Conservation (phyloP, 2,113 vertebrate genomes). For the Apteryx owenii region DNA sequence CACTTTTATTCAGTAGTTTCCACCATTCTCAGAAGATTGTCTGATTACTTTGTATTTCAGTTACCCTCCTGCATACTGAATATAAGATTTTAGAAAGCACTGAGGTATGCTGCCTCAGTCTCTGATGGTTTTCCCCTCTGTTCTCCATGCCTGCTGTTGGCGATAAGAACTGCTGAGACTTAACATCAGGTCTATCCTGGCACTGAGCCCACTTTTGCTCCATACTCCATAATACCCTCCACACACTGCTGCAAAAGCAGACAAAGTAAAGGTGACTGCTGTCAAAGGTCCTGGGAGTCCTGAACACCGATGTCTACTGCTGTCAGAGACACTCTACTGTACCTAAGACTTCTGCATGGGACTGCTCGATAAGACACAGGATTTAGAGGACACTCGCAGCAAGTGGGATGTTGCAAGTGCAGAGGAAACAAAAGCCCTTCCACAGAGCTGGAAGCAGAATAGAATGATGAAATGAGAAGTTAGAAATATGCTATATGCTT, state of each 20-base stretch:
- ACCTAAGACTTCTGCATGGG: rapidly evolving
- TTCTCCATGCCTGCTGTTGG: rapidly evolving
- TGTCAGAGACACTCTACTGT: not conserved
- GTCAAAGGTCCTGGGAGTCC: not conserved
- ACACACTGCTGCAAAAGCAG: not conserved
- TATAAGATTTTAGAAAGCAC: not conserved
- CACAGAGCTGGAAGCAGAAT: rapidly evolving
- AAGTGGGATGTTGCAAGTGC: not conserved
- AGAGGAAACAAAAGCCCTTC: not conserved
- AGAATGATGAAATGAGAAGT: not conserved
- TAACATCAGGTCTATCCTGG: not conserved
- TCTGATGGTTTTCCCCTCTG: not conserved
- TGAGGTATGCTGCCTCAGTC: not conserved
- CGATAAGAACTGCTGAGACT: not conserved
- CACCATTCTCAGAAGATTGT: not conserved
- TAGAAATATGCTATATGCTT: not conserved
- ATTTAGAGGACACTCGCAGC: not conserved
- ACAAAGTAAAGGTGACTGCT: not conserved
- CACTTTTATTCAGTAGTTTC: not conserved
- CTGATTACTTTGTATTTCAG: not conserved
- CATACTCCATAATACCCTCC: rapidly evolving
- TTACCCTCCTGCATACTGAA: not conserved
- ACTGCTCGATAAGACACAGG: not conserved
- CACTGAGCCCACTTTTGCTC: not conserved
- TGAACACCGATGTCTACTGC: not conserved